These are phyloP conservation scores for Cheilosia vulpina DNA, from an alignment of 2,888 invertebrate species.

Conservation along the genomic window DNA sequence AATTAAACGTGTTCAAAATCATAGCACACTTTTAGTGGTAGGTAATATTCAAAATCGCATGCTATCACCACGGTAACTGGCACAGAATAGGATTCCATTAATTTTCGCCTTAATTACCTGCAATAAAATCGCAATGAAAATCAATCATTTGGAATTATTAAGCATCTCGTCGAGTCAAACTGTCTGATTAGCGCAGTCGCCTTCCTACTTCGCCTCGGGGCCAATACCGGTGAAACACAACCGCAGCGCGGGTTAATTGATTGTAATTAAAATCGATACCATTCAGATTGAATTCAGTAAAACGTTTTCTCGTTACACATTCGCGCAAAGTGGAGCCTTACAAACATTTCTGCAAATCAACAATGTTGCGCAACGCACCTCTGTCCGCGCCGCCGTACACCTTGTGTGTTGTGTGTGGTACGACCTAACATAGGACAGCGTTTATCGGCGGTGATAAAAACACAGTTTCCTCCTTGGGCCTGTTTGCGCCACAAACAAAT, in stretches of 20 bases:
- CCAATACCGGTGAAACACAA: background rate
- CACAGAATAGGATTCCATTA: background rate
- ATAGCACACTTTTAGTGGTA: no score
- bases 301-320: conserved; percentile 21
- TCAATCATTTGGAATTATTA: conserved; percentile 10
- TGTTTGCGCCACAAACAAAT: conserved; percentile 26
- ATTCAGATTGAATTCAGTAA: conserved; percentile 39
- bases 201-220: conserved; percentile 4
- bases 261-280: conserved; percentile 41
- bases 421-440: conserved; percentile 36
- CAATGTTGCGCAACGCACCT: conserved; percentile 49
- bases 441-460: conserved; percentile 28
- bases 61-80: background rate
- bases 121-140: conserved; percentile 43
- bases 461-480: conserved; percentile 48
- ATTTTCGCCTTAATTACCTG: conserved; percentile 5
- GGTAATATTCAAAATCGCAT: background rate
- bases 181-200: conserved; percentile 11
- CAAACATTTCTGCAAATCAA: conserved; percentile 27
- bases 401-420: conserved; percentile 44
- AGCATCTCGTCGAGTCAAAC: background rate
- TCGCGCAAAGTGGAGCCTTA: conserved; percentile 19
- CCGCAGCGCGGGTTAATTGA: conserved; percentile 22
- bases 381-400: conserved; percentile 5
- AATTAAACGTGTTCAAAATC: conserved; percentile 1